A percentile compares a stretch with the other conserved stretches of the same genome.
Conservation (phyloP, 1,140 invertebrate species). For the Lepidurus arcticus region DNA sequence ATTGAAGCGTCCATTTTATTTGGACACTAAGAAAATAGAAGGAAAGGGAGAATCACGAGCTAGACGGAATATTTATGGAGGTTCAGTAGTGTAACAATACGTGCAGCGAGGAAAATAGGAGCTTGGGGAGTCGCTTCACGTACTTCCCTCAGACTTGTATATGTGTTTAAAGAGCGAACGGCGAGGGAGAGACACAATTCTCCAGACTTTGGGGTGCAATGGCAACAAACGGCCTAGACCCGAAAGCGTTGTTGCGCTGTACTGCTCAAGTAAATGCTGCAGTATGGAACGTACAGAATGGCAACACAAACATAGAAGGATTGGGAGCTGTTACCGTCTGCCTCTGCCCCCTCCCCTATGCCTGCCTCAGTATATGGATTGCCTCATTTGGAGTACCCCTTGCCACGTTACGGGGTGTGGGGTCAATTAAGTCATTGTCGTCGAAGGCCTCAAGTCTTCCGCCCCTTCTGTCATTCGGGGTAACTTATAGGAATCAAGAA, state of each 20-base stretch:
- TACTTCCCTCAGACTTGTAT: neutral
- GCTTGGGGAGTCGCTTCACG: conserved; percentile 5
- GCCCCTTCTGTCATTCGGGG: neutral
- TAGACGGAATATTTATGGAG: neutral
- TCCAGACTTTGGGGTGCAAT: neutral
- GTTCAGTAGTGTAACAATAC: neutral
- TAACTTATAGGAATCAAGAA: neutral
- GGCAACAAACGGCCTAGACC: too few relatives aligned
- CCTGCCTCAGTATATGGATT: neutral
- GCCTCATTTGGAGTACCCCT: conserved; percentile 14
- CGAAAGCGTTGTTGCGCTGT: neutral
- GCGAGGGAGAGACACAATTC: neutral
- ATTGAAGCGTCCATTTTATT: neutral
- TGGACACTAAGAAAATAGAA: neutral
- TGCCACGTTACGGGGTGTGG: neutral
- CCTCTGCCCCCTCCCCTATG: neutral
- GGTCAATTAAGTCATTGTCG: conserved; percentile 21
- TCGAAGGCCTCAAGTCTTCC: neutral
- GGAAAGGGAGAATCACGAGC: neutral
- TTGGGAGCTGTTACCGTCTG: neutral
- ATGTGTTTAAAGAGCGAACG: neutral
- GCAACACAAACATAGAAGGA: conserved; percentile 9
- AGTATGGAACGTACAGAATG: neutral
- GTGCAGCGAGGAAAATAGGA: neutral
- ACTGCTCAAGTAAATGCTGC: neutral